Conservation (phyloP, 2,888 invertebrate genomes). For the Lamproptera curius region DNA sequence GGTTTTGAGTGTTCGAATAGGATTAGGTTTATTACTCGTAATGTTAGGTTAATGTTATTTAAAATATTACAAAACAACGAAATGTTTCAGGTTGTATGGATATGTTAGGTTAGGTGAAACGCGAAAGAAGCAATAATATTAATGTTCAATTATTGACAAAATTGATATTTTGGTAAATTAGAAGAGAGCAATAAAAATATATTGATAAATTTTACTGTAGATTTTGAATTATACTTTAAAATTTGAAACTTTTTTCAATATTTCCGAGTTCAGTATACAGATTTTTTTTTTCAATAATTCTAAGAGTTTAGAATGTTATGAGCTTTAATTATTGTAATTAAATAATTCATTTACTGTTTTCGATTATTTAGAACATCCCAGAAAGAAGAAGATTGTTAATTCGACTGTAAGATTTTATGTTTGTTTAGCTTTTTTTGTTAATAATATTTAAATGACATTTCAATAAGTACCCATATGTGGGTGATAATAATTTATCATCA, state of each 20-base stretch:
- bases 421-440: no score
- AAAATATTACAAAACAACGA: not conserved
- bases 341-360: not conserved
- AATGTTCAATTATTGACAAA: not conserved
- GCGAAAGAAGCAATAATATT: constrained; percentile 1
- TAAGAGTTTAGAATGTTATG: constrained; percentile 13
- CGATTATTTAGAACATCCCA: not conserved
- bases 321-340: constrained; percentile 21
- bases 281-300: constrained; percentile 6
- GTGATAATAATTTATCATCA: no score
- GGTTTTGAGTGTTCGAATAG: constrained; percentile 11
- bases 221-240: not conserved
- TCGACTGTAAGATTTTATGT: no score
- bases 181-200: not conserved
- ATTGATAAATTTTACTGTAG: constrained; percentile 2
- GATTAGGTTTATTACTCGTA: not conserved
- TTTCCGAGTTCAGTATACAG: not conserved
- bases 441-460: no score
- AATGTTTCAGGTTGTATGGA: no score
- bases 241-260: not conserved
- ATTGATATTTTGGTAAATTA: not conserved
- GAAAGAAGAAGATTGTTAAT: no score
- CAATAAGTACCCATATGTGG: no score
- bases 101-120: no score
- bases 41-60: not conserved